Percentiles rank a stretch among this genome's conserved stretches.
These are phyloP conservation scores for Drosophila monieri DNA, from an alignment of 2,888 invertebrate species.

Conservation along the genomic window DNA sequence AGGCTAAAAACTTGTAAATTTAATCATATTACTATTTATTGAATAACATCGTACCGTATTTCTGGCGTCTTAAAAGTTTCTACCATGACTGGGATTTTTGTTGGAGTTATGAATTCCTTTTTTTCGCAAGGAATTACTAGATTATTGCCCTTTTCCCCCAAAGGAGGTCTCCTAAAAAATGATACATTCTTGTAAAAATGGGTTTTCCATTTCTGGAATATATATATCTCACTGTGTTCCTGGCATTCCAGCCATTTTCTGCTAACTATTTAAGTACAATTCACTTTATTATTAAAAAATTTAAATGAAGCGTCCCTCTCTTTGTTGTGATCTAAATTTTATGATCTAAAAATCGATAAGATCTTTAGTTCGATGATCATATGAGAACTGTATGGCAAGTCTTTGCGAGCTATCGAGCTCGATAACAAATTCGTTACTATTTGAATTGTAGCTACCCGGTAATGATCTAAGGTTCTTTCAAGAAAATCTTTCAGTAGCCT, in stretches of 20 bases:
- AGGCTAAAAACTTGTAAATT: background rate
- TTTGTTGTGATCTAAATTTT: background rate
- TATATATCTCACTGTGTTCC: background rate
- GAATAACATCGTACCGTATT: background rate
- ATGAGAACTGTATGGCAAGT: background rate
- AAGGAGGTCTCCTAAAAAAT: background rate
- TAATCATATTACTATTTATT: background rate
- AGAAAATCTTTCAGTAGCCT: background rate
- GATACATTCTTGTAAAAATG: background rate
- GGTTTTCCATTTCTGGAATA: background rate
- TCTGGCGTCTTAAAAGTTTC: background rate
- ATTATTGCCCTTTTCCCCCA: background rate
- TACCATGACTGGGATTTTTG: background rate
- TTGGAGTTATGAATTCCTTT: background rate
- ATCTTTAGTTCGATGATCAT: background rate
- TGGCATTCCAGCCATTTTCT: background rate
- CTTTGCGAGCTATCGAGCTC: background rate
- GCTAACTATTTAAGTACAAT: background rate
- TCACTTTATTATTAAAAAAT: background rate
- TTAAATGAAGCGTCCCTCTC: background rate
- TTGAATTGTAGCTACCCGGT: background rate
- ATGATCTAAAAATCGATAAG: background rate
- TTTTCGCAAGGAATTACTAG: background rate
- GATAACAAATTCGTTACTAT: background rate
- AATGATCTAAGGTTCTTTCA: too few relatives aligned